These are phyloP conservation scores for Escarpia spicata DNA, from an alignment of 2,888 invertebrate species.

Conservation along the genomic window DNA sequence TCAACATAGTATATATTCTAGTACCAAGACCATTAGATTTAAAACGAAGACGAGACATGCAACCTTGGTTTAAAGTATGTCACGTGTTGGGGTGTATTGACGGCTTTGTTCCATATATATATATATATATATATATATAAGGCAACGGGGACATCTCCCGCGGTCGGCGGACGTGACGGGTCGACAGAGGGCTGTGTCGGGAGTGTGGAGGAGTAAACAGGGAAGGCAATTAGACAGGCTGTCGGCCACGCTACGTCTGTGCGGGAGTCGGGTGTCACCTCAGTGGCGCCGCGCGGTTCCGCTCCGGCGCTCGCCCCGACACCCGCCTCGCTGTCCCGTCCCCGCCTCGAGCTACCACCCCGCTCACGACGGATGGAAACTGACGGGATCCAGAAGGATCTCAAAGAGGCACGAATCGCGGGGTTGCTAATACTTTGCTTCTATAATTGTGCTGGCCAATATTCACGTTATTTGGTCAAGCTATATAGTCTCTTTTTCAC, in stretches of 20 bases:
- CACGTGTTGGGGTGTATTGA: too few species aligned
- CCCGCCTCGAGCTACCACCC: background rate
- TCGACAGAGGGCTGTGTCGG: background rate
- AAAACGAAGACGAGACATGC: too few species aligned
- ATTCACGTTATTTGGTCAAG: too few species aligned
- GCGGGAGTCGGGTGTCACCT: background rate
- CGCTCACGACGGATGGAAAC: background rate
- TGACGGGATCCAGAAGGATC: background rate
- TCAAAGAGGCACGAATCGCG: background rate
- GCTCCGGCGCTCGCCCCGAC: constrained; percentile 1
- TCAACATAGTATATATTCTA: too few species aligned
- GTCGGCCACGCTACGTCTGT: constrained; percentile 9
- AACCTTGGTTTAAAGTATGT: too few species aligned
- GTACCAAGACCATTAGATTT: too few species aligned
- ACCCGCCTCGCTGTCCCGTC: background rate
- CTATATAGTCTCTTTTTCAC: too few species aligned
- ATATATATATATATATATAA: background rate
- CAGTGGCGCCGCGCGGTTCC: background rate
- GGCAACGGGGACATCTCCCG: background rate
- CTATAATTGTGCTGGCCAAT: too few species aligned
- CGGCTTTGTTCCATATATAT: too few species aligned
- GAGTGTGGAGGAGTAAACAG: background rate
- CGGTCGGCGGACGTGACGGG: background rate
- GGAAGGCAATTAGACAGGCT: constrained; percentile 16
- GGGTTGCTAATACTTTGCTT: background rate